Evolutionary conservation across 2,113 vertebrate genomes (phyloP).

Genomic region (Electrona antarctica): DNA sequence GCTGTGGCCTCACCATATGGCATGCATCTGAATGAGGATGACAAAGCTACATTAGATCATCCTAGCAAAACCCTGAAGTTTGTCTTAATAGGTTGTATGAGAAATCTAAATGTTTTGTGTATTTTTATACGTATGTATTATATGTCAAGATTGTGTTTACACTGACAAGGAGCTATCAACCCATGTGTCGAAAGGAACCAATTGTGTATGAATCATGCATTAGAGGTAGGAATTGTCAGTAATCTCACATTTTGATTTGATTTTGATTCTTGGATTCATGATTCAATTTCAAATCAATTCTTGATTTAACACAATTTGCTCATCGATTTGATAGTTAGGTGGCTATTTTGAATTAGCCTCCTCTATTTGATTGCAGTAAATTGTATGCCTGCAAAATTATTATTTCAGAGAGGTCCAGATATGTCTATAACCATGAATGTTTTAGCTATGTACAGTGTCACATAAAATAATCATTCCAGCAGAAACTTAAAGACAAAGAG

Average conservation of each 20-base stretch:
- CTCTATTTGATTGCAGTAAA: too few relatives aligned
- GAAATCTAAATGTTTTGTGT: constrained; percentile 47
- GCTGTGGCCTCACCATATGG: neutral
- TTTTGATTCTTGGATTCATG: too few relatives aligned
- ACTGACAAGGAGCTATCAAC: constrained; percentile 26
- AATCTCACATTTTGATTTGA: too few relatives aligned
- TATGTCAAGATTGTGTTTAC: constrained; percentile 55
- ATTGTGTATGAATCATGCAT: constrained; percentile 13
- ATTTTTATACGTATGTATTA: constrained; percentile 55
- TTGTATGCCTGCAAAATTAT: constrained; percentile 15
- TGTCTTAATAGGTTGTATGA: constrained; percentile 5
- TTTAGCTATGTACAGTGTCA: neutral
- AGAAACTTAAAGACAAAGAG: constrained; percentile 19
- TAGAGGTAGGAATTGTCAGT: neutral
- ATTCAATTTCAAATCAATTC: too few relatives aligned
- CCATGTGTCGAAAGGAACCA: constrained; percentile 5
- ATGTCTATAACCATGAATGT: neutral
- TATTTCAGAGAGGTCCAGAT: constrained; percentile 7
- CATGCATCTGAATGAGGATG: neutral
- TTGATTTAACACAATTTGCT: too few relatives aligned
- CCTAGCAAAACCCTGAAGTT: constrained; percentile 61
- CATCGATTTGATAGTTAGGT: too few relatives aligned
- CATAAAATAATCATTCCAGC: constrained; percentile 4
- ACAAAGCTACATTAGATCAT: neutral
- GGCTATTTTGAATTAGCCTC: too few relatives aligned